Evolutionary conservation across 2,797 vertebrate species (phyloP).

Genomic region (Pantherophis alleghaniensis): DNA sequence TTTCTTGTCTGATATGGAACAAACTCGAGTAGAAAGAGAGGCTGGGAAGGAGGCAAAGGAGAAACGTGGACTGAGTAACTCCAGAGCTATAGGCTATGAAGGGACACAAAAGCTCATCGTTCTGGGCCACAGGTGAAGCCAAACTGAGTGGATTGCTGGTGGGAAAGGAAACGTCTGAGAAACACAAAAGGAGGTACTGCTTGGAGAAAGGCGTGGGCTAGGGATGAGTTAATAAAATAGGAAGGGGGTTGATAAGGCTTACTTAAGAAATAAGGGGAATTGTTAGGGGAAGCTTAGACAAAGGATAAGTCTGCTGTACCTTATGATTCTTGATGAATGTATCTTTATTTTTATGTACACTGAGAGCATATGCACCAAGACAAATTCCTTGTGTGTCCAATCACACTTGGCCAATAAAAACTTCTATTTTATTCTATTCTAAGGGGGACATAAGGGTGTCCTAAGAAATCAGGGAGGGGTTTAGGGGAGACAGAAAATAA

Average conservation of each 20-base stretch:
- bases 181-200: neutral
- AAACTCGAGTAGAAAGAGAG: neutral
- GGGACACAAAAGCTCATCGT: neutral
- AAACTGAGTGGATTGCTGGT: neutral
- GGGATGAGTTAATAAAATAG: neutral
- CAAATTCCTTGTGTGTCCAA: too few relatives aligned
- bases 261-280: neutral
- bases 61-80: rapidly evolving
- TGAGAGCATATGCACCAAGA: too few relatives aligned
- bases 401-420: too few relatives aligned
- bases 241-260: neutral
- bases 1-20: neutral
- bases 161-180: neutral
- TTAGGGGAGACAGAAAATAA: rapidly evolving
- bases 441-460: too few relatives aligned
- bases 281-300: neutral
- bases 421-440: too few relatives aligned
- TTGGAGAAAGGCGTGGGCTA: rapidly evolving
- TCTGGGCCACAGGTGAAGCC: neutral
- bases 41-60: neutral
- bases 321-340: too few relatives aligned
- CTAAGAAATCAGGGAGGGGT: too few relatives aligned
- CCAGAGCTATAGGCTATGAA: neutral
- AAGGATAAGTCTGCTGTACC: too few relatives aligned
- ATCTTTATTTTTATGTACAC: too few relatives aligned